Evolutionary conservation across 1,140 invertebrate species (phyloP).

Genomic region (Metaphire vulgaris): DNA sequence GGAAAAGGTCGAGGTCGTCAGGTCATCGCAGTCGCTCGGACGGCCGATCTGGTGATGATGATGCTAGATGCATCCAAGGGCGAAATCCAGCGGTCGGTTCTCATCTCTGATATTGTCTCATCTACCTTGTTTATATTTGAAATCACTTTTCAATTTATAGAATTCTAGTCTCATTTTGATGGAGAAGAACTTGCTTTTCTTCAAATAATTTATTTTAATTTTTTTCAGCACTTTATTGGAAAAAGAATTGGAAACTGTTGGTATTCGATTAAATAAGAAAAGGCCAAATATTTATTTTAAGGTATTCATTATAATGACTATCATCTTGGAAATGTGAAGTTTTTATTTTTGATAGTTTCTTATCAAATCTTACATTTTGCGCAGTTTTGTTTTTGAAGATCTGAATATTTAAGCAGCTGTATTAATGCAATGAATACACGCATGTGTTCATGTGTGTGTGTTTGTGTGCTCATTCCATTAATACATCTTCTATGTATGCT

Average conservation of each 20-base stretch:
- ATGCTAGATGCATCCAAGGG: conserved; percentile 97
- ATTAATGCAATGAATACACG: no score
- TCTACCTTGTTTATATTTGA: not conserved
- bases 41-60: conserved; percentile 94
- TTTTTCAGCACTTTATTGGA: conserved; percentile 66
- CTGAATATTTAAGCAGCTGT: no score
- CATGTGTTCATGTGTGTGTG: no score
- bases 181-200: not conserved
- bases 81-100: conserved; percentile 70
- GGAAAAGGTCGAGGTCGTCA: conserved; percentile 67
- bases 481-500: no score
- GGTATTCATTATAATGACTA: conserved; percentile 57
- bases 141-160: not conserved
- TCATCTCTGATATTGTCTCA: no score
- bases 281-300: conserved; percentile 98
- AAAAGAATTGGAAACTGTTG: conserved; percentile 89
- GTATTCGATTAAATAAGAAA: conserved; percentile 84
- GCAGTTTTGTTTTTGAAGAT: no score
- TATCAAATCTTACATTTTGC: no score
- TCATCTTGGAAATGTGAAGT: no score
- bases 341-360: no score
- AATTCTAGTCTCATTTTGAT: no score
- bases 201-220: not conserved
- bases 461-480: no score
- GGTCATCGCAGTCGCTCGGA: conserved; percentile 92